Percentiles rank a stretch among this genome's conserved stretches.
Conservation (phyloP, 2,113 vertebrate genomes). For the Hipposideros armiger region DNA sequence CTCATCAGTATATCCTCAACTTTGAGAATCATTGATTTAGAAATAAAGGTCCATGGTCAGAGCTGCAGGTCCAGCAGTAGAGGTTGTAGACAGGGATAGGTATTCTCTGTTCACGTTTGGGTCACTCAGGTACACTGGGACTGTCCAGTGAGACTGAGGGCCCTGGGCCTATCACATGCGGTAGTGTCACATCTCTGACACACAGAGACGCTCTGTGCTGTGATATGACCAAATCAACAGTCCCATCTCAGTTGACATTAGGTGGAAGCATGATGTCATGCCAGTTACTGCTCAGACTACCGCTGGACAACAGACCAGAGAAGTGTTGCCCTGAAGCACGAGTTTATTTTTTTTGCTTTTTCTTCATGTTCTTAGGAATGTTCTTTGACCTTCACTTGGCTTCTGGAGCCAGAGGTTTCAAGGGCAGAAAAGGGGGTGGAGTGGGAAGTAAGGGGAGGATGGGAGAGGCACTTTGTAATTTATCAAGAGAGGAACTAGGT, state of each 20-base stretch:
- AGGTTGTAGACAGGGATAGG: neutral
- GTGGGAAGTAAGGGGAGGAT: neutral
- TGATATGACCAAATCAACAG: neutral
- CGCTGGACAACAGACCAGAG: neutral
- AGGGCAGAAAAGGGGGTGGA: neutral
- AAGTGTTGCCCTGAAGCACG: neutral
- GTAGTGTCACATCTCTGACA: neutral
- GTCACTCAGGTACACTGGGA: neutral
- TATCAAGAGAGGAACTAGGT: constrained; percentile 49
- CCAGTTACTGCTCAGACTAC: neutral
- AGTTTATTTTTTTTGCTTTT: neutral
- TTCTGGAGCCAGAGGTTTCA: neutral
- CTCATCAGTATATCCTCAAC: neutral
- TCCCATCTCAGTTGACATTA: constrained; percentile 25
- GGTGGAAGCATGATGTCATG: neutral
- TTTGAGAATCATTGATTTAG: neutral
- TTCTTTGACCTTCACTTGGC: neutral
- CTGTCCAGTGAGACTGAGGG: neutral
- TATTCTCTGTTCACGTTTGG: neutral
- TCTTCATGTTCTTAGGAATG: neutral
- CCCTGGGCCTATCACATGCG: neutral
- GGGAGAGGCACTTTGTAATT: neutral
- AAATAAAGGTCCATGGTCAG: neutral
- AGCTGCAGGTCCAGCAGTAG: neutral
- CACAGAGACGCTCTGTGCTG: neutral